Percentiles rank a stretch among this genome's conserved stretches.
These are phyloP conservation scores for Drosophila nr. perissopoda DNA, from an alignment of 2,888 invertebrate genomes.

Conservation along the genomic window DNA sequence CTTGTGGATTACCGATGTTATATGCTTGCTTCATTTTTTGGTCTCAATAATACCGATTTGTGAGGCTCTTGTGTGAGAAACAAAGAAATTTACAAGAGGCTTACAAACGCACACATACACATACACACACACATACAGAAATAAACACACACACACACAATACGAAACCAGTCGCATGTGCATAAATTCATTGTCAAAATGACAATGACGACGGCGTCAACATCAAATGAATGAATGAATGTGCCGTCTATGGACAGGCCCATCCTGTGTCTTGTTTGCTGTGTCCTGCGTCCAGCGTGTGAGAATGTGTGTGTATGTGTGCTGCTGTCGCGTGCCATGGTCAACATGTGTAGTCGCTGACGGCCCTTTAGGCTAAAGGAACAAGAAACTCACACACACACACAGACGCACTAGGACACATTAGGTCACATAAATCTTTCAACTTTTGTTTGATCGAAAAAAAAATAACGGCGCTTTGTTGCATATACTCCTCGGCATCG, in stretches of 20 bases:
- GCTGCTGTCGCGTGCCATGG: constrained; percentile 25
- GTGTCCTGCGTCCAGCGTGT: not conserved
- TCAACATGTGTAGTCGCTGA: constrained; percentile 65
- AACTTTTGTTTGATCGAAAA: constrained; percentile 79
- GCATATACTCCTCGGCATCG: constrained; percentile 18
- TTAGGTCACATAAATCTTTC: constrained; percentile 69
- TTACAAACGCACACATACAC: constrained; percentile 18
- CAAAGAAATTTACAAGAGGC: constrained; percentile 64
- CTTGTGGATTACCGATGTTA: constrained; percentile 37
- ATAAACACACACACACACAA: not conserved
- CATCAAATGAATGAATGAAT: constrained; percentile 76
- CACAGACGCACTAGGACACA: constrained; percentile 16
- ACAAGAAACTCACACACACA: constrained; percentile 2
- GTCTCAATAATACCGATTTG: constrained; percentile 20
- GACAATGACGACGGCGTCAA: constrained; percentile 55
- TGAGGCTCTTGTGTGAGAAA: constrained; percentile 49
- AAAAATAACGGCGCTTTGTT: constrained; percentile 76
- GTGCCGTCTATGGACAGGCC: constrained; percentile 38
- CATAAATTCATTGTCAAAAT: constrained; percentile 74
- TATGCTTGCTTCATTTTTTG: constrained; percentile 39
- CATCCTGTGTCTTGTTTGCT: constrained; percentile 6
- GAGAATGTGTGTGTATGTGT: constrained; percentile 13
- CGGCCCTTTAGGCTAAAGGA: constrained; percentile 66
- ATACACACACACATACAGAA: not conserved
- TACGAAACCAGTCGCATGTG: constrained; percentile 42